Evolutionary conservation across 2,888 invertebrate species (phyloP), one percentile per base, ranked within the genome.

Genomic region (Agapetus fuscipes): DNA sequence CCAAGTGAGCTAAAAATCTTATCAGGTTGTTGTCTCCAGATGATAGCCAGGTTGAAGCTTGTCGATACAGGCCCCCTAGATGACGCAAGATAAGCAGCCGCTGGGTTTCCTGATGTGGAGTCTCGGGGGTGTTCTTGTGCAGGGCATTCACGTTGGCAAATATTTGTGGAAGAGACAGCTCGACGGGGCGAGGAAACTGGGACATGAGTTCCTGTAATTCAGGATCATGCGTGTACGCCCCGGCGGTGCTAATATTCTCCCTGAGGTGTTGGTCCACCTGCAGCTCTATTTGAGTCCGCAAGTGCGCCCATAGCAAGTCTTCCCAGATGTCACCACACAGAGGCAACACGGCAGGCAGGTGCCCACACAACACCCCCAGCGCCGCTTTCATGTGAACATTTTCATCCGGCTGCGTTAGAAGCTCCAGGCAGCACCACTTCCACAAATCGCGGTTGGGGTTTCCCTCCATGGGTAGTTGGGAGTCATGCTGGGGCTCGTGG

Each of bases 31-130:
- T 65, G 28, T 65, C 66, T 15, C 62, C 59, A 39, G 61, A 64
- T 17, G 77, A 71, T 27, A 83, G 56, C 80, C 83, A 83, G 9
- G 64, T 61, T 32, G 77, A 71, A 50, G 89, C 74, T 46, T 78
- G 74, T 48, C 80, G 76, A 62, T 91, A 72, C 36, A 94, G 66
- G 31, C 78, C 68, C 10, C 76, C 69, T n/a, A 83, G 66, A 54
- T 89, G 81, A 49, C 89, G 87, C 2, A 93, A 64, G 59, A 95
- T 91, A 14, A 95, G 62, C 55, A 80, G 77, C 50, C 89, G 85
- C 58, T 94, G 91, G 41, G 93, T 82, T 5, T 80, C 66, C 53
- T 85, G 83, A 51, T 83, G 77, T 29, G 81, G 74, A 42, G 77
- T 70, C 52, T 71, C 70, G 7, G 78, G 71, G 62, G 80, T 77